Percentiles rank a stretch among this genome's conserved stretches.
These are phyloP conservation scores for Tyto alba DNA, from an alignment of 2,113 vertebrate genomes.

Conservation along the genomic window DNA sequence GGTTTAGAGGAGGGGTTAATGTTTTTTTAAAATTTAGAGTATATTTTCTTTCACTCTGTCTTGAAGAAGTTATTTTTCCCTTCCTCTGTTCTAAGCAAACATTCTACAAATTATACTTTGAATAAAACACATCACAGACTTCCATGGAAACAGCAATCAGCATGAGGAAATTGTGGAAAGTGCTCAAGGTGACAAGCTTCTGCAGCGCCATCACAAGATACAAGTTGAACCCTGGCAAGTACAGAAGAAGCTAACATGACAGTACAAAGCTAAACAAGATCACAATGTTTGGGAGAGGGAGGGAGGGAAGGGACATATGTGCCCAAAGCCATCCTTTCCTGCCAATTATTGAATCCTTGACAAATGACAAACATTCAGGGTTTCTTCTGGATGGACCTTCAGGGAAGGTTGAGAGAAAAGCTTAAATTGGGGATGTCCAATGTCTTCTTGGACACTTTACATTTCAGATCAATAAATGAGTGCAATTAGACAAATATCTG, in stretches of 20 bases:
- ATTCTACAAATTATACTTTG: constrained; percentile 20
- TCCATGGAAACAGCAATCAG: constrained; percentile 39
- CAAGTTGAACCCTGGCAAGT: background rate
- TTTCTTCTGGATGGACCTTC: background rate
- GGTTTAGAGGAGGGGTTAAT: background rate
- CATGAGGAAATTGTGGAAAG: background rate
- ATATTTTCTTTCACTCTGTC: background rate
- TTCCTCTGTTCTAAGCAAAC: constrained; percentile 35
- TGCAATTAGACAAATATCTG: background rate
- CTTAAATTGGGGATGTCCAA: background rate
- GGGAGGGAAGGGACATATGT: background rate
- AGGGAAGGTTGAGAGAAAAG: background rate
- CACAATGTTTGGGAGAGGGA: background rate
- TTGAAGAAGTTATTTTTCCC: background rate
- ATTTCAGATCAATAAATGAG: constrained; percentile 1
- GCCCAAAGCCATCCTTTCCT: constrained; percentile 10
- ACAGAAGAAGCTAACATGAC: background rate
- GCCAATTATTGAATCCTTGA: background rate
- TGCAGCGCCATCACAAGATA: background rate
- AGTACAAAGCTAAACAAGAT: constrained; percentile 4
- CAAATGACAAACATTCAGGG: background rate
- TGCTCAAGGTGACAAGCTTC: constrained; percentile 7
- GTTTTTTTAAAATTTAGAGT: background rate
- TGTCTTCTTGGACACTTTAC: background rate
- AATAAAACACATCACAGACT: constrained; percentile 40